Evolutionary conservation across 2,113 vertebrate species (phyloP).

Genomic region (Sitta europaea): DNA sequence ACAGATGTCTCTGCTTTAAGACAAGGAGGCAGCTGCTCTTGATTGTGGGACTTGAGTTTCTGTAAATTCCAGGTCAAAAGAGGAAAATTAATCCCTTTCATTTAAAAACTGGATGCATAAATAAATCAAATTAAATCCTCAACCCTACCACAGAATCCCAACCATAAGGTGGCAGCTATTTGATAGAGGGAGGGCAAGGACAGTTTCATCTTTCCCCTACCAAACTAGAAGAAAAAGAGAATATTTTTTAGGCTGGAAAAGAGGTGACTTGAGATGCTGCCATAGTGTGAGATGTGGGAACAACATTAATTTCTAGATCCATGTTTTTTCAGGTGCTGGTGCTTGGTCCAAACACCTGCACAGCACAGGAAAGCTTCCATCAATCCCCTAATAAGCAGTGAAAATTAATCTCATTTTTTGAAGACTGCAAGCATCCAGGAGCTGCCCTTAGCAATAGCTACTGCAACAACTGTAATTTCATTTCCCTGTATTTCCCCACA

Average conservation of each 20-base stretch:
- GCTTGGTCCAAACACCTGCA: background rate
- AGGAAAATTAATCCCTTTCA: background rate
- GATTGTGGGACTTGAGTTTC: background rate
- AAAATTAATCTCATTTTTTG: background rate
- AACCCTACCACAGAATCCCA: background rate
- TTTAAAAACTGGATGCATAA: background rate
- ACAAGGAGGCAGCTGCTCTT: background rate
- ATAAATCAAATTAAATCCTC: background rate
- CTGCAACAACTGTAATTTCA: background rate
- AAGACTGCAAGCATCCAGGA: background rate
- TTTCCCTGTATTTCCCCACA: background rate
- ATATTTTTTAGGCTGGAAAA: background rate
- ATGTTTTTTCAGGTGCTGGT: background rate
- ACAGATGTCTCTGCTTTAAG: background rate
- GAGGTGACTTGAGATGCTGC: background rate
- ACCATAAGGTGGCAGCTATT: background rate
- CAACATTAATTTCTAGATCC: background rate
- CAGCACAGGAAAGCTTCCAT: background rate
- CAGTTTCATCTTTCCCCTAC: background rate
- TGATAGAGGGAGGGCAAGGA: background rate
- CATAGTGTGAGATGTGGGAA: background rate
- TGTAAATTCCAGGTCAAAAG: background rate
- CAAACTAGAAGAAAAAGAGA: background rate
- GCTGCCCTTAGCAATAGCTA: background rate
- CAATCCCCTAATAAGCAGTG: background rate